Evolutionary conservation across 2,888 invertebrate species (phyloP), one percentile per base, ranked within the genome.

Genomic region (Ormia ochracea): DNA sequence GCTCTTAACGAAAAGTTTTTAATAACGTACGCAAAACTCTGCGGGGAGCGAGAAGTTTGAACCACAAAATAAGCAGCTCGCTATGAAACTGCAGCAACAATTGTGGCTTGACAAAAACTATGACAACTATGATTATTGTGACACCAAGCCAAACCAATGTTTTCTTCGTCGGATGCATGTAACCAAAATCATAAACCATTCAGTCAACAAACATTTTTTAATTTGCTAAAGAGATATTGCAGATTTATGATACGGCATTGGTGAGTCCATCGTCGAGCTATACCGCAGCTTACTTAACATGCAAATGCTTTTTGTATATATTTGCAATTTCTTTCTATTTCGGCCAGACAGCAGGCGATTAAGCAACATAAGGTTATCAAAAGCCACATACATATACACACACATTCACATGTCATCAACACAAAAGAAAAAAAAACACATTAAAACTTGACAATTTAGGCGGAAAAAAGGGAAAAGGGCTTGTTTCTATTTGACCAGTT

Each of bases 61-160:
- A 21, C 12, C 43, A 19, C 45, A 26, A 23, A 33, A 50, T 36
- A 21, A 28, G 1, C 48, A 1, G 4, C 6, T 41, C 6, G 31
- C 5, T 14, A 41, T 5, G 43, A 10, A 38, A 38, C 26, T 58
- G 65, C 17, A 21, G 38, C 48, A 56, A 56, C 31, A 66, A 58
- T 48, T 73, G 65, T 48, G 73, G 54, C 56, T 63, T 43, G 23
- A 54, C 52, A 72, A 63, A 72, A 52, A 72, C 72, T 63, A 26
- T 56, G 43, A 56, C 45, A 56, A 56, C 54, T 48, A 36, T 58
- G 56, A 48, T 28, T 48, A 43, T 54, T 26, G 21, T 50, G 48
- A 14, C 38, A 38, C 9, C n/a, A 56, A 14, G 28, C 19, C 4
- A n/a, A 70, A 59, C 28, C 23, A 36, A 28, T 65, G 36, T 19